Base-by-base conservation (phyloP, 2,113 vertebrate genomes). In the Gadus macrocephalus region DNA sequence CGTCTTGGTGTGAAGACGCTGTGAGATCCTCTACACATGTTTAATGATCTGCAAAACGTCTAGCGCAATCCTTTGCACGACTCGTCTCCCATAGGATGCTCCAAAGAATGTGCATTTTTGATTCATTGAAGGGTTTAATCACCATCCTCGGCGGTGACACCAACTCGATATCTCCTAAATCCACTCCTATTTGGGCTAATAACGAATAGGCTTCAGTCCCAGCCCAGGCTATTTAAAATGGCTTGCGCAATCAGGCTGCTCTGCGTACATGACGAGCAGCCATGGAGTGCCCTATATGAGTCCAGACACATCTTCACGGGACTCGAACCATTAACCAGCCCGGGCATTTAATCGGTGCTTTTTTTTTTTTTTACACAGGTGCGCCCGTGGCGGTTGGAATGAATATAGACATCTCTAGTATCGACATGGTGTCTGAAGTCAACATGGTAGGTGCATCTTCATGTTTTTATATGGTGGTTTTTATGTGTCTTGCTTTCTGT, bases 371-470 rank as follows among this genome's bases (percentile, higher is more conserved):
- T 49, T 75, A 77, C 83, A 64, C 93, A 98, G 97, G 97, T 93
- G 94, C 95, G 60, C 97, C 97, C 0, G 97, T 98, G 91, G 94
- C 94, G 1, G 97, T 98, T 60, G 97, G 97, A 70, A 98, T 98
- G 97, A 98, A 98, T 83, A 98, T 98, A 92, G 97, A 98, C 89
- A 98, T 98, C 62, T 94, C 97, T 89, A 98, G 97, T 83, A 98
- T 98, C 83, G 97, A 98, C 78, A 98, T 98, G 97, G 96, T 98
- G 64, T 98, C 97, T 25, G 97, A 98, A 95, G 97, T 98, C 88
- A 98, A 98, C 75, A 98, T 98, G 97, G 97, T 98, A 94, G 93
- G 96, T 96, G 78, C 59, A 82, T 78, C 72, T 79, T 60, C 42
- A 42, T 83, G 11, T 49, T 9, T 53, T 59, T 75, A 53, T 53